These are phyloP conservation scores for Flexamia atlantica DNA, from an alignment of 2,888 invertebrate genomes.

Conservation along the genomic window DNA sequence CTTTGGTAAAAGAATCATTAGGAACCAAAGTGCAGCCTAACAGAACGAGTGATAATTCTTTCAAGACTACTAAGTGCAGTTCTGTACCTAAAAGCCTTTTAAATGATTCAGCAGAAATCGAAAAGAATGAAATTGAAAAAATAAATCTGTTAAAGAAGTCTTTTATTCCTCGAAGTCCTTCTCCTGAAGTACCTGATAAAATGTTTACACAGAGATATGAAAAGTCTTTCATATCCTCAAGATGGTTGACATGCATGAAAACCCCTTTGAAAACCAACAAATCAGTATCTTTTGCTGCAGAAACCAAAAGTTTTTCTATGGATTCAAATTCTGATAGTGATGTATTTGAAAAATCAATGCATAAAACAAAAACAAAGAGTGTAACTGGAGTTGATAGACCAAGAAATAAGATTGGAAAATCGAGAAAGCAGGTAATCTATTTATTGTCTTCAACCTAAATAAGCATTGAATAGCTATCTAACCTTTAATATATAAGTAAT, in stretches of 20 bases:
- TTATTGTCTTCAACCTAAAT: no score
- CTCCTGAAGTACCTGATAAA: background rate
- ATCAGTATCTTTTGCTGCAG: conserved; percentile 13
- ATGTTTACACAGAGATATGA: conserved; percentile 1
- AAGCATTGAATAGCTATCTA: no score
- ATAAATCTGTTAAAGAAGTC: conserved; percentile 24
- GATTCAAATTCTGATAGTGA: conserved; percentile 57
- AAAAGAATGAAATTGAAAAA: conserved; percentile 39
- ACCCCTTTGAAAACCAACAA: conserved; percentile 33
- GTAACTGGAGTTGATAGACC: background rate
- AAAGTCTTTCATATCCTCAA: conserved; percentile 19
- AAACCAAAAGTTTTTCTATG: background rate
- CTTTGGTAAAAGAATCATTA: background rate
- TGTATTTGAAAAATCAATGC: conserved; percentile 30
- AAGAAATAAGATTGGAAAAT: background rate
- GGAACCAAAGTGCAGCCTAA: background rate
- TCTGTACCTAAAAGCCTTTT: background rate
- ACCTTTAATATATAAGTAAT: no score
- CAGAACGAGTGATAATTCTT: background rate
- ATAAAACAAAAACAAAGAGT: conserved; percentile 3
- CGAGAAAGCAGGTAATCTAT: background rate
- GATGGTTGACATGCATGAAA: conserved; percentile 39
- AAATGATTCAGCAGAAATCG: background rate
- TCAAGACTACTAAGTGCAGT: background rate
- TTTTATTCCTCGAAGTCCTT: background rate